These are phyloP conservation scores for Paradoxurus hermaphroditus DNA, from an alignment of 2,113 vertebrate species.

Conservation along the genomic window DNA sequence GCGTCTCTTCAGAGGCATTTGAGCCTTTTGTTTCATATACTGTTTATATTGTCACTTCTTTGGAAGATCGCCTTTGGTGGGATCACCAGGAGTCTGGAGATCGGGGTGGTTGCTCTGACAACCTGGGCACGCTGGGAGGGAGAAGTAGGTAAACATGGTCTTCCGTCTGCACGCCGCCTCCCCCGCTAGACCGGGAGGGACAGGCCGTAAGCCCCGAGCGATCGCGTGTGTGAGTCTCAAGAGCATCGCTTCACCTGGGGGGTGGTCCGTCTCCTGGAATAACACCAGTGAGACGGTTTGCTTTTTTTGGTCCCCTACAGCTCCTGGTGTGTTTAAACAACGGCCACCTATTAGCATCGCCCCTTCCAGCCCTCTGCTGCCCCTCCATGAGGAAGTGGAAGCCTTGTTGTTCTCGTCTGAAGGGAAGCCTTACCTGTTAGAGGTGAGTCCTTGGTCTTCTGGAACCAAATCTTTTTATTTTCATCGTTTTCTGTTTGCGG, in stretches of 20 bases:
- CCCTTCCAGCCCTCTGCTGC: conserved; percentile 84
- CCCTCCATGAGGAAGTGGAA: conserved; percentile 92
- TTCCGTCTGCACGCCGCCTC: neutral
- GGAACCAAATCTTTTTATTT: neutral
- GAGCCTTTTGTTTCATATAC: neutral
- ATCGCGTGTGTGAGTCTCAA: neutral
- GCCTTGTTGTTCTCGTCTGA: conserved; percentile 93
- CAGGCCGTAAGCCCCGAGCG: neutral
- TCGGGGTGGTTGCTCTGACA: neutral
- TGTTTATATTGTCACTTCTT: neutral
- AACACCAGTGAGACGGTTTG: neutral
- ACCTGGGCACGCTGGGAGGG: neutral
- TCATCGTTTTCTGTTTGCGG: neutral
- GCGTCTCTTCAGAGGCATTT: neutral
- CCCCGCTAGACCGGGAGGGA: neutral
- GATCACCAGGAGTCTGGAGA: neutral
- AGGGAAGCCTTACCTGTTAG: conserved; percentile 94
- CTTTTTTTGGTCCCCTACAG: conserved; percentile 81
- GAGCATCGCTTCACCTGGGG: neutral
- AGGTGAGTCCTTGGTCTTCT: conserved; percentile 84
- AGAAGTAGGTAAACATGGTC: neutral
- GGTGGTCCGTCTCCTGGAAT: neutral
- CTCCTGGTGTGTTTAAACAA: conserved; percentile 89
- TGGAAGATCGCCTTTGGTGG: neutral
- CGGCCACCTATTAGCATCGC: conserved; percentile 81